Base-by-base conservation (phyloP, 37 sponge, comb jelly and placozoan genomes). In the Beroe ovata region DNA sequence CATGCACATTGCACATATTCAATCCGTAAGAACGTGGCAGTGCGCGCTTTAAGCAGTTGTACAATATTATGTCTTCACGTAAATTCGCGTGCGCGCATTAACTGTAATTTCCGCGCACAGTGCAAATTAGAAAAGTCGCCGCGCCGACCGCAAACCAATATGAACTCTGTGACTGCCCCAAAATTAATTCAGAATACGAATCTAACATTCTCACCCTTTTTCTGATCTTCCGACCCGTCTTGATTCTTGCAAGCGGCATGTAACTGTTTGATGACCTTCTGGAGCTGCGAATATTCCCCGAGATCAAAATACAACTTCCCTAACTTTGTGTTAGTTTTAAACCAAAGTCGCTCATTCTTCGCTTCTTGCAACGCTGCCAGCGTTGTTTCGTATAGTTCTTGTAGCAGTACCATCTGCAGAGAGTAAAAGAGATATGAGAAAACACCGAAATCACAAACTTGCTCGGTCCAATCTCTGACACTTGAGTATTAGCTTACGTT, bases 281-380 rank as follows among this genome's bases (percentile, higher is more conserved):
- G 33, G 71, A 97, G 90, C 19, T 93, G 84, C 0, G 60, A 38
- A 60, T 90, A 97, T 42, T 97, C 99, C 21, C 93, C 92, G 22
- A 91, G 91, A 47, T 97, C 99, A 89, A 95, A 97, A 38, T 94
- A 97, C 63, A 97, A 91, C 91, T 97, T 97, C 0, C 99, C 60
- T 33, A 97, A 94, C 92, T 97, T 97, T 0, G 94, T 93, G 72
- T 97, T 97, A 14, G 99, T 97, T 60, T 97, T 97, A 90, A 97
- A 97, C 99, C 99, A 97, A 8, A 97, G 93, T 8, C 99, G 64
- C 69, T 97, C 99, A 88, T 97, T 97, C 40, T 92, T 93, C 21
- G 99, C 93, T 33, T 95, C 94, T 66, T 92, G 91, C 28, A 95
- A 89, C 0, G 99, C 95, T 32, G 92, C 95, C 22, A 97, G 90